phyloP scores from a whole-genome alignment of 2,888 invertebrate species.

The Unio pictorum region DNA sequence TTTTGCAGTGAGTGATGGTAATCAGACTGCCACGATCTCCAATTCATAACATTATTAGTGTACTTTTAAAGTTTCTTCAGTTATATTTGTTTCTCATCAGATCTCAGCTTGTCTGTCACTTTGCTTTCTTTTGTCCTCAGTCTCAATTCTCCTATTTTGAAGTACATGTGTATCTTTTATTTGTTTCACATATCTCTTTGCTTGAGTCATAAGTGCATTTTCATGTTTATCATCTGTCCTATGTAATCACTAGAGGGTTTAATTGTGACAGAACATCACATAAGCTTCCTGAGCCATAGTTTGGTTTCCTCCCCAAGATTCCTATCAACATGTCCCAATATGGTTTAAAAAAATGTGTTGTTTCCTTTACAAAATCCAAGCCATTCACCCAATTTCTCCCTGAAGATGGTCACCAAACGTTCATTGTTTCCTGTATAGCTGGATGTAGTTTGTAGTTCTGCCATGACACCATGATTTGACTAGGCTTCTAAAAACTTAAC shows the following conservation, averaged over 20 bases:
- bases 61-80: conserved; percentile 6
- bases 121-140: conserved; percentile 12
- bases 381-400: conserved; percentile 12
- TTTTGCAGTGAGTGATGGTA: conserved; percentile 3
- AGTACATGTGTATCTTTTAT: conserved; percentile 2
- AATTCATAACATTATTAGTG: conserved; percentile 8
- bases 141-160: conserved; percentile 19
- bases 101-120: conserved; percentile 7
- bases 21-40: too few species aligned
- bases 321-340: conserved; percentile 18
- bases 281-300: conserved; percentile 14
- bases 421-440: conserved; percentile 7
- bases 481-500: conserved; percentile 10
- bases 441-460: conserved; percentile 7
- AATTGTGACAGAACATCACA: conserved; percentile 24
- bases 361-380: conserved; percentile 1
- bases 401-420: conserved; percentile 18
- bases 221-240: conserved; percentile 10
- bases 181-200: conserved; percentile 12
- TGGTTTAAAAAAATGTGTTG: conserved; percentile 17
- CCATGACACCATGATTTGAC: conserved; percentile 11
- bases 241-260: conserved; percentile 20
- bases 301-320: conserved; percentile 18
- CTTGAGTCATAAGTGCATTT: conserved; percentile 4
- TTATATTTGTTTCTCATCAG: conserved; percentile 5